A percentile compares a stretch with the other conserved stretches of the same genome.
Evolutionary conservation across 2,113 vertebrate species (phyloP).

Genomic region (Nanorana parkeri): DNA sequence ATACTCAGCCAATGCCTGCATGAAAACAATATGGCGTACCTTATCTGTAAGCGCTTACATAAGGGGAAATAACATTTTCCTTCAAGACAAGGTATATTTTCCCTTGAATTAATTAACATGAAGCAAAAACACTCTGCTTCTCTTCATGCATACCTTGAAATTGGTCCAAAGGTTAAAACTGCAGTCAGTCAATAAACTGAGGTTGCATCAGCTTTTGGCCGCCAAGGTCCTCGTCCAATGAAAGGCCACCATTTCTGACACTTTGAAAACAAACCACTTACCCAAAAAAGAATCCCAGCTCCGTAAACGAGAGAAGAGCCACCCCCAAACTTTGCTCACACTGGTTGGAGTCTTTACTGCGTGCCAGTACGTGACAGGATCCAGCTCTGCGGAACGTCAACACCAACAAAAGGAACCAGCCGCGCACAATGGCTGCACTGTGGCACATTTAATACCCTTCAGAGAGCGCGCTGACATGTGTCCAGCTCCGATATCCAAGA

Average conservation of each 20-base stretch:
- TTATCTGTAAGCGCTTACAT: not conserved
- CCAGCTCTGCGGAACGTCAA: constrained; percentile 45
- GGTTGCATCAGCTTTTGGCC: constrained; percentile 26
- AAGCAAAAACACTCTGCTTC: constrained; percentile 20
- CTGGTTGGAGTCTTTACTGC: not conserved
- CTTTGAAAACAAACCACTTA: constrained; percentile 21
- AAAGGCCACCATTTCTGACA: not conserved
- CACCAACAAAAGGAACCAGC: constrained; percentile 30
- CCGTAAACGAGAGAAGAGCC: not conserved
- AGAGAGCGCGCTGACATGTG: constrained; percentile 40
- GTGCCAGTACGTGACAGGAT: constrained; percentile 44
- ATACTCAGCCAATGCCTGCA: too few relatives aligned
- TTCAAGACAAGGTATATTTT: not conserved
- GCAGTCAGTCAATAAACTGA: not conserved
- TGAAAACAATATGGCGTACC: not conserved
- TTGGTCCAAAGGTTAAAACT: constrained; percentile 27
- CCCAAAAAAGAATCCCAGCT: not conserved
- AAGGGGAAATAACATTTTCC: not conserved
- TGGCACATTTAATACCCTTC: constrained; percentile 43
- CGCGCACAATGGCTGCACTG: constrained; percentile 44
- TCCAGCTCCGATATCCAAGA: constrained; percentile 45
- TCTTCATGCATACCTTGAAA: constrained; percentile 28
- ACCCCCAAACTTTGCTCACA: not conserved
- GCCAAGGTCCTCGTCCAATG: not conserved
- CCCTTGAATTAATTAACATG: not conserved